Percentiles rank a stretch among this genome's conserved stretches.
Conservation (phyloP, 2,797 vertebrate genomes). For the Urocyon cinereoargenteus region DNA sequence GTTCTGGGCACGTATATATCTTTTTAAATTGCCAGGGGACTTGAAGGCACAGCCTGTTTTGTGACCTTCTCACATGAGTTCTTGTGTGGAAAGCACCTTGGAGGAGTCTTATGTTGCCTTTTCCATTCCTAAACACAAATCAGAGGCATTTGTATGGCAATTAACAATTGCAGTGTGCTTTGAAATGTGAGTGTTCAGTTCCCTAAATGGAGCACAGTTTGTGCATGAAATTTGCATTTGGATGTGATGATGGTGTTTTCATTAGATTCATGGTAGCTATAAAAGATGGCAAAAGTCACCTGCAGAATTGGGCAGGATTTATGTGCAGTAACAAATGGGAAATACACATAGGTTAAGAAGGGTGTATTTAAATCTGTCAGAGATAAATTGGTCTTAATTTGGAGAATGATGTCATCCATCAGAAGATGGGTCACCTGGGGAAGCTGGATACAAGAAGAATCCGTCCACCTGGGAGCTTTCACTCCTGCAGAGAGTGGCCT, state of each 20-base stretch:
- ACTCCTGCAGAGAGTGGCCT: rapidly evolving
- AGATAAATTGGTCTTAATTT: background rate
- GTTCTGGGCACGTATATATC: rapidly evolving
- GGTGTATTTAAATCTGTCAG: background rate
- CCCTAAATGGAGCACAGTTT: background rate
- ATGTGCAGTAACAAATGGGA: background rate
- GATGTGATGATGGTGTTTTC: background rate
- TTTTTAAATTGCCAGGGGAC: background rate
- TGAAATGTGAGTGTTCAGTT: background rate
- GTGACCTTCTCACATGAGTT: background rate
- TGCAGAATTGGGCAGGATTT: background rate
- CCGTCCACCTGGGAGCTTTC: background rate
- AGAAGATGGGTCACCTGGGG: background rate
- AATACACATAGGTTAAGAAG: background rate
- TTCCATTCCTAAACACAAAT: background rate
- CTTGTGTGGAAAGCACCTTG: background rate
- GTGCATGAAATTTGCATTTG: background rate
- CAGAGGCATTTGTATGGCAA: background rate
- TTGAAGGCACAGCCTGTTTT: background rate
- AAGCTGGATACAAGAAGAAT: background rate
- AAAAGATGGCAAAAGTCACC: background rate
- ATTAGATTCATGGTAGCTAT: background rate
- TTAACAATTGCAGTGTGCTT: background rate
- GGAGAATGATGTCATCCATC: background rate
- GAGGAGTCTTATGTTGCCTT: background rate